These are phyloP conservation scores for Psix sp. DNA, from an alignment of 1,140 invertebrate genomes.

Conservation along the genomic window DNA sequence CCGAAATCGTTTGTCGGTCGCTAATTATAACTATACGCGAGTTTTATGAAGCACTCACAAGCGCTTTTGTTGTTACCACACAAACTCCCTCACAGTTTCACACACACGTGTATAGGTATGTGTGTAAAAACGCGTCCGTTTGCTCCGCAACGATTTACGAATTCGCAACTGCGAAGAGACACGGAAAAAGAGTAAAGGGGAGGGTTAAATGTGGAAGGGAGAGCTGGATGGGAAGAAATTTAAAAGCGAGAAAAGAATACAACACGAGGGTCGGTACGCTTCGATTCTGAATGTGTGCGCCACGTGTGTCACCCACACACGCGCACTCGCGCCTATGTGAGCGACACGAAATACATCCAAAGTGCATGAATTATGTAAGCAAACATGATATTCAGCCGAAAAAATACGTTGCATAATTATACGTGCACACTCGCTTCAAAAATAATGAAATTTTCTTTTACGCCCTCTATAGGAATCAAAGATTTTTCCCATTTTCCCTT, in stretches of 20 bases:
- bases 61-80: constrained; percentile 35
- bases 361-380: constrained; percentile 56
- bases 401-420: constrained; percentile 54
- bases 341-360: constrained; percentile 38
- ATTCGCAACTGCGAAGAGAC: constrained; percentile 39
- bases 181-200: constrained; percentile 21
- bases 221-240: constrained; percentile 35
- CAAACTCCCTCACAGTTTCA: neutral
- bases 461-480: too few species aligned
- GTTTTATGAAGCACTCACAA: constrained; percentile 38
- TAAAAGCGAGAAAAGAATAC: constrained; percentile 52
- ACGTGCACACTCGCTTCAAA: constrained; percentile 38
- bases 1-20: constrained; percentile 37
- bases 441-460: constrained; percentile 27
- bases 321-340: constrained; percentile 1
- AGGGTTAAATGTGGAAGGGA: constrained; percentile 24
- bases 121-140: constrained; percentile 31
- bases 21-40: constrained; percentile 51
- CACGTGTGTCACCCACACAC: constrained; percentile 55
- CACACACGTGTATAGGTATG: neutral
- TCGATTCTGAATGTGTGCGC: constrained; percentile 61
- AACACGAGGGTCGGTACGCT: constrained; percentile 54
- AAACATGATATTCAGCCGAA: constrained; percentile 52
- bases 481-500: too few species aligned
- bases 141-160: constrained; percentile 42